Evolutionary conservation across 2,888 invertebrate genomes (phyloP), one percentile per base, ranked within the genome.

Genomic region (Gandaritis pyraliata): DNA sequence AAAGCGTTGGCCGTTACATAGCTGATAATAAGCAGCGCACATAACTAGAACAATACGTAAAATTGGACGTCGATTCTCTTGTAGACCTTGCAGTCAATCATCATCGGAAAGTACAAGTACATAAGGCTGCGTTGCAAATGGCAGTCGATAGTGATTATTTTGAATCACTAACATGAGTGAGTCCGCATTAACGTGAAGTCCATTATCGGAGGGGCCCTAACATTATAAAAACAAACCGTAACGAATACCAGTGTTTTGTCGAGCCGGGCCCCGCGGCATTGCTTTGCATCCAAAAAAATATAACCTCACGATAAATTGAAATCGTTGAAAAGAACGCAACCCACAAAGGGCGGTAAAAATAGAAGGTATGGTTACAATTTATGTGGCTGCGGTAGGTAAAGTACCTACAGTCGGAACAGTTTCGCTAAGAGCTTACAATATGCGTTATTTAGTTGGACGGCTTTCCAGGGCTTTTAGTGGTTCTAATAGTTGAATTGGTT

Each of bases 201-300:
- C n/a, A n/a, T n/a, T n/a, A n/a, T n/a, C n/a, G n/a, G n/a, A n/a
- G n/a, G n/a, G 41, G 41, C 15, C 8, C 13, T n/a, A 15, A 15
- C 8, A 15, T 41, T 41, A 41, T n/a, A 41, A 41, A 41, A 41
- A 41, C 15, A 41, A 41, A 13, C 15, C 46, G 15, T 51, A 52
- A 52, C 45, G 47, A 58, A 52, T 46, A 51, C 39, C 39, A 16
- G 47, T 61, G 61, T 61, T 51, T 52, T 49, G 53, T 58, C 52
- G 52, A 54, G n/a, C n/a, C 45, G 51, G 6, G 45, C 53, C 60
- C 47, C 53, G 43, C 11, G 55, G 47, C 51, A 83, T 81, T 81
- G 83, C 80, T 88, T 88, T 88, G 88, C 89, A 88, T 88, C 76
- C 78, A 78, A 84, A 86, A 86, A 87, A 85, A 85, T 82, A 77